Percentiles rank a stretch among this genome's conserved stretches.
phyloP scores from a whole-genome alignment of 2,888 invertebrate species.

The Julus scandinavius region DNA sequence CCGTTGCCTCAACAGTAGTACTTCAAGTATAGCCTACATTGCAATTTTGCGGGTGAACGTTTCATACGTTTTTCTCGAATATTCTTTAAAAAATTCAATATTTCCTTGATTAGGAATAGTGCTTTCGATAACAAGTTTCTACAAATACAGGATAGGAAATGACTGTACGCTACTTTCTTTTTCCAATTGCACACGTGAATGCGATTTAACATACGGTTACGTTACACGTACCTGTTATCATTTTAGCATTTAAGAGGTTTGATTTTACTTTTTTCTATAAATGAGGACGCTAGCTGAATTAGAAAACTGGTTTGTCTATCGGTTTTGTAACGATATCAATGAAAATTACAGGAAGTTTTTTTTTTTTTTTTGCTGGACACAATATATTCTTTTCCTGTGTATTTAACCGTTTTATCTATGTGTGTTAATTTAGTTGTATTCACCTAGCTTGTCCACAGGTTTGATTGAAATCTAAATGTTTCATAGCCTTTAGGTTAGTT shows the following conservation, averaged over 20 bases:
- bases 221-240: neutral
- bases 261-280: neutral
- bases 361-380: neutral
- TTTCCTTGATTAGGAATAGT: no score
- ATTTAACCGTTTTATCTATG: neutral
- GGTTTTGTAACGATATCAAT: neutral
- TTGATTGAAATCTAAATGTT: no score
- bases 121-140: no score
- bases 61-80: no score
- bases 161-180: neutral
- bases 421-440: neutral
- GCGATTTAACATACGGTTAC: neutral
- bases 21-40: no score
- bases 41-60: no score
- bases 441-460: no score
- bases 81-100: no score
- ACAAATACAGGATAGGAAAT: no score
- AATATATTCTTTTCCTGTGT: neutral
- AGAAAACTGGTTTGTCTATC: neutral
- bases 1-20: no score
- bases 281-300: neutral
- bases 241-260: neutral
- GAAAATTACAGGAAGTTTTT: neutral
- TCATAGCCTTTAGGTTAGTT: no score
- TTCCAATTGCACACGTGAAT: neutral